These are phyloP conservation scores for Gopherus flavomarginatus DNA, from an alignment of 2,113 vertebrate genomes.

Conservation along the genomic window DNA sequence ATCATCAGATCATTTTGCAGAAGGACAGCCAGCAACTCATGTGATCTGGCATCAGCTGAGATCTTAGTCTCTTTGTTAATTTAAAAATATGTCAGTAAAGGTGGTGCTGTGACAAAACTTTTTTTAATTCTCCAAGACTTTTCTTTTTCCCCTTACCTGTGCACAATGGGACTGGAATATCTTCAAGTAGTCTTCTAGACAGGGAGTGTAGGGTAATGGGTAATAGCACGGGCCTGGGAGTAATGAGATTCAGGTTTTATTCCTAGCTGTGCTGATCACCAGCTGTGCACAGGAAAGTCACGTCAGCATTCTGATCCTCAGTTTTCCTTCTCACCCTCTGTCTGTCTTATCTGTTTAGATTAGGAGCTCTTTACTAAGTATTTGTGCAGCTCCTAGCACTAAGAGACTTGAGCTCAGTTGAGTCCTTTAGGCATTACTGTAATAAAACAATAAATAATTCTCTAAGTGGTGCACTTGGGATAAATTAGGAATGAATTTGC, in stretches of 20 bases:
- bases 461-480: background rate
- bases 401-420: background rate
- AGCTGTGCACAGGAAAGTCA: background rate
- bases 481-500: background rate
- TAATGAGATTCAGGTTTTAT: background rate
- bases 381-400: background rate
- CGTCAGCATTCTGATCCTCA: background rate
- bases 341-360: background rate
- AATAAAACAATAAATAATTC: background rate
- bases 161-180: background rate
- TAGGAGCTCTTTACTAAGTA: background rate
- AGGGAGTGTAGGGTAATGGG: background rate
- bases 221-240: background rate
- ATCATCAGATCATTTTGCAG: background rate
- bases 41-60: background rate
- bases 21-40: background rate
- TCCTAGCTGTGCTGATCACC: background rate
- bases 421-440: background rate
- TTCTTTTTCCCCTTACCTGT: background rate
- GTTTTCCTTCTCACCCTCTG: background rate
- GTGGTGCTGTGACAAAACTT: background rate
- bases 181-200: background rate
- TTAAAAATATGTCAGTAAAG: background rate
- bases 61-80: background rate
- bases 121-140: background rate